Percentiles rank a stretch among this genome's conserved stretches.
phyloP scores from a whole-genome alignment of 2,797 vertebrate genomes.

The Ibycter americanus region DNA sequence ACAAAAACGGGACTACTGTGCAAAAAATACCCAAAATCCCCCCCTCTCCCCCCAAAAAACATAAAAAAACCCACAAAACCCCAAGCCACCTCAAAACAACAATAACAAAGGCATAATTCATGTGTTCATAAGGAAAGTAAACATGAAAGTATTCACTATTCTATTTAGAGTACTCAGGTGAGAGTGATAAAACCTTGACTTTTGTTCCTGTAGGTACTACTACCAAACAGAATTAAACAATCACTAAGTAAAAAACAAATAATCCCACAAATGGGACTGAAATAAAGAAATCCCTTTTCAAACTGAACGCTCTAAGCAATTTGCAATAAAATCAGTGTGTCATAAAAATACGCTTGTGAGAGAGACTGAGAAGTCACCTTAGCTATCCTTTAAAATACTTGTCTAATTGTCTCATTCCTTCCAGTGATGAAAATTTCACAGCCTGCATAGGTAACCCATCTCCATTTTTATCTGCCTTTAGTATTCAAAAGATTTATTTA shows the following conservation, averaged over 20 bases:
- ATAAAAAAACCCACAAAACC: neutral
- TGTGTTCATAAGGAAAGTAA: neutral
- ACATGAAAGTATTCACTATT: neutral
- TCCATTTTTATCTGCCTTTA: neutral
- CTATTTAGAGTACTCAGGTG: neutral
- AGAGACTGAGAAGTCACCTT: neutral
- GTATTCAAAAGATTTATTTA: neutral
- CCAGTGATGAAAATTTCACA: neutral
- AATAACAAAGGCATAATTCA: neutral
- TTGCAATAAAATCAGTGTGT: neutral
- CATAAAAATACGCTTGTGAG: neutral
- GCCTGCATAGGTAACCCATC: neutral
- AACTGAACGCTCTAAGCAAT: neutral
- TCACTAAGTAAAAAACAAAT: neutral
- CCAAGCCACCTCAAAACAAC: neutral
- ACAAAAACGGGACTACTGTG: neutral
- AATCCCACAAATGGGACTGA: neutral
- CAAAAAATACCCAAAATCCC: neutral
- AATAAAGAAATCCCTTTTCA: neutral
- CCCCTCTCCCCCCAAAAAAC: no score
- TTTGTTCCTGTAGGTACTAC: neutral
- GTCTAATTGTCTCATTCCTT: neutral
- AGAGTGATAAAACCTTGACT: neutral
- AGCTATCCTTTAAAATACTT: neutral
- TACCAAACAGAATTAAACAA: neutral